Conservation (phyloP, 2,888 invertebrate genomes). For the Agrochola lota region DNA sequence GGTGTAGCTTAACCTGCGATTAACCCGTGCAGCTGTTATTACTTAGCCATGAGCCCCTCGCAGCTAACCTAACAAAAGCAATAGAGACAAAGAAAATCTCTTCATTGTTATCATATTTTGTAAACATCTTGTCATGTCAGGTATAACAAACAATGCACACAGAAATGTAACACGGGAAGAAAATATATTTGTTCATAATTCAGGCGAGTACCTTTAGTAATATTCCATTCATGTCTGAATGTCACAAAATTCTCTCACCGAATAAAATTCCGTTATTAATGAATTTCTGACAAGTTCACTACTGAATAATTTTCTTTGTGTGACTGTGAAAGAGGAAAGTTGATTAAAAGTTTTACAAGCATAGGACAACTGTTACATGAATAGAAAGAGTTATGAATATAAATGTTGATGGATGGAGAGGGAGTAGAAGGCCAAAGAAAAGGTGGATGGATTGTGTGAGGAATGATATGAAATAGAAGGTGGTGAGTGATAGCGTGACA, state of each 20-base stretch:
- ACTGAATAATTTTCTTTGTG: conserved; percentile 7
- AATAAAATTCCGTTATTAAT: conserved; percentile 15
- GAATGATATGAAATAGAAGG: too few relatives aligned
- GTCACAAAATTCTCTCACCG: conserved; percentile 10
- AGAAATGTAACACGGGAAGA: neutral
- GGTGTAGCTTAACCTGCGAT: neutral
- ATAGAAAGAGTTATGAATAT: neutral
- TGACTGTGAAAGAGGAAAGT: neutral
- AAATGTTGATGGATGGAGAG: too few relatives aligned
- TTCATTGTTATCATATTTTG: neutral
- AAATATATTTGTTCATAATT: neutral
- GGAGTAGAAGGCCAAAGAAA: too few relatives aligned
- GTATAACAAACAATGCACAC: neutral
- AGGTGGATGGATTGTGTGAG: too few relatives aligned
- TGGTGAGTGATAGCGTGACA: too few relatives aligned
- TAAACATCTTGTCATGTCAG: neutral
- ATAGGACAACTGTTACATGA: neutral
- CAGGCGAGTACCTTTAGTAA: neutral
- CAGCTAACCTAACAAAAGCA: neutral
- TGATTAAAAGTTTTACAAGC: neutral
- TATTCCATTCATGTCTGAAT: conserved; percentile 5
- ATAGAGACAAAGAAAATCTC: neutral
- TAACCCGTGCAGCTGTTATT: neutral
- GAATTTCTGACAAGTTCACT: conserved; percentile 6
- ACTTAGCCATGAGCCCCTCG: neutral